Evolutionary conservation across 2,888 invertebrate species (phyloP).

Genomic region (Lathronympha strigana): DNA sequence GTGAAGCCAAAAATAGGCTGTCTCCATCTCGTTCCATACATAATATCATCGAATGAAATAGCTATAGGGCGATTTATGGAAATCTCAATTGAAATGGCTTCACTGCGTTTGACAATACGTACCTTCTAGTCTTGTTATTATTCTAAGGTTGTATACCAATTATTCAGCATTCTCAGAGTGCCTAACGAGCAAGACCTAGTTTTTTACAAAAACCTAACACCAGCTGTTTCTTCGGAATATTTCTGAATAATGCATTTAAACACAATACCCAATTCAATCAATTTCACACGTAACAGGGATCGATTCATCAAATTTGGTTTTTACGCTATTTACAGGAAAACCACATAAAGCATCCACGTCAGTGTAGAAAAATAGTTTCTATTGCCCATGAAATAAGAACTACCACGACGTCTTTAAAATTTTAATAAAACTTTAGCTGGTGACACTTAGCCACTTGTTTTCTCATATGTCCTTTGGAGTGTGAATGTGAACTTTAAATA

Average conservation of each 20-base stretch:
- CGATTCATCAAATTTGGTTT: conserved; percentile 30
- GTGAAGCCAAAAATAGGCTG: no score
- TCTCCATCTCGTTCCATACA: no score
- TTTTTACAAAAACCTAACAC: conserved; percentile 9
- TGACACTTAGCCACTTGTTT: background rate
- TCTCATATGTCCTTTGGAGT: background rate
- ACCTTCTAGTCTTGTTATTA: no score
- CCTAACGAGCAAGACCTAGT: conserved; percentile 21
- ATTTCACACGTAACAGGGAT: conserved; percentile 35
- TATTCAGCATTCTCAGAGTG: conserved; percentile 23
- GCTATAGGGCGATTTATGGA: no score
- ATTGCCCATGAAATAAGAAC: background rate
- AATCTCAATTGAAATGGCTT: no score
- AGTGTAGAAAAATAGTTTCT: background rate
- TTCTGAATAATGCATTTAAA: conserved; percentile 17
- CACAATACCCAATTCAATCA: conserved; percentile 33
- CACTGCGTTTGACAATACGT: no score
- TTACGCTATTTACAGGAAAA: conserved; percentile 20
- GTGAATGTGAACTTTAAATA: background rate
- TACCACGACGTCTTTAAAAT: background rate
- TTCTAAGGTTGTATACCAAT: background rate
- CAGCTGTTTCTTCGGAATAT: conserved; percentile 1
- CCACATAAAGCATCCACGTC: background rate
- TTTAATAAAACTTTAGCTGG: background rate
- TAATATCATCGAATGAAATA: no score